Evolutionary conservation across 2,888 invertebrate genomes (phyloP).

Genomic region (Meandrusa payeni): DNA sequence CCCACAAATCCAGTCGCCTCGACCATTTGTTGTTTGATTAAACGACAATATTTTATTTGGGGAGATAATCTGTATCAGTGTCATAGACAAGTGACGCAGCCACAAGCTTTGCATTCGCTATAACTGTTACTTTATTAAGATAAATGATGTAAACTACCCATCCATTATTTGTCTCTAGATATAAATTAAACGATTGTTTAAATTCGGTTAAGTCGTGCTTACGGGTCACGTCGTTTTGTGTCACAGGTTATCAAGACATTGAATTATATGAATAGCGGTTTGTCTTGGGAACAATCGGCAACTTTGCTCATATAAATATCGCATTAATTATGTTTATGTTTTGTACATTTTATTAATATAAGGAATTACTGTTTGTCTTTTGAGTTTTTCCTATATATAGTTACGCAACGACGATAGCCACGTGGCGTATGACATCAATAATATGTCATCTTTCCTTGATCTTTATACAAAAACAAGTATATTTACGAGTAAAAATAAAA

Average conservation of each 20-base stretch:
- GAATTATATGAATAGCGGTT: conserved; percentile 17
- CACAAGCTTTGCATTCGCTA: conserved; percentile 6
- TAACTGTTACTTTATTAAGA: conserved; percentile 14
- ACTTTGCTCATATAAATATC: conserved; percentile 2
- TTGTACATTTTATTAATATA: neutral
- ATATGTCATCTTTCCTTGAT: too few species aligned
- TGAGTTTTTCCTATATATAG: too few species aligned
- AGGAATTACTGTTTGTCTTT: too few species aligned
- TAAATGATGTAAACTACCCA: conserved; percentile 13
- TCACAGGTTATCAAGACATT: conserved; percentile 20
- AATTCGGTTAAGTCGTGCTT: conserved; percentile 11
- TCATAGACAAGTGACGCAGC: conserved; percentile 9
- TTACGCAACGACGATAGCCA: too few species aligned
- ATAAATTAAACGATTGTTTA: conserved; percentile 11
- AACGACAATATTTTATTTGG: conserved; percentile 32
- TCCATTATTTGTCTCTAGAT: conserved; percentile 8
- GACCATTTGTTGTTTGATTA: conserved; percentile 48
- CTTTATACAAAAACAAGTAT: too few species aligned
- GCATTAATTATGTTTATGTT: neutral
- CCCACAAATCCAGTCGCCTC: conserved; percentile 51
- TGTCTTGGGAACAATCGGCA: conserved; percentile 10
- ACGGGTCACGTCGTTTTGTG: conserved; percentile 4
- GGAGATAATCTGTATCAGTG: conserved; percentile 25
- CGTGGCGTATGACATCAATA: too few species aligned
- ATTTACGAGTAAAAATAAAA: too few species aligned